A percentile compares a stretch with the other conserved stretches of the same genome.
phyloP scores from a whole-genome alignment of 1,140 invertebrate genomes.

The Drosophila kurseongensis region DNA sequence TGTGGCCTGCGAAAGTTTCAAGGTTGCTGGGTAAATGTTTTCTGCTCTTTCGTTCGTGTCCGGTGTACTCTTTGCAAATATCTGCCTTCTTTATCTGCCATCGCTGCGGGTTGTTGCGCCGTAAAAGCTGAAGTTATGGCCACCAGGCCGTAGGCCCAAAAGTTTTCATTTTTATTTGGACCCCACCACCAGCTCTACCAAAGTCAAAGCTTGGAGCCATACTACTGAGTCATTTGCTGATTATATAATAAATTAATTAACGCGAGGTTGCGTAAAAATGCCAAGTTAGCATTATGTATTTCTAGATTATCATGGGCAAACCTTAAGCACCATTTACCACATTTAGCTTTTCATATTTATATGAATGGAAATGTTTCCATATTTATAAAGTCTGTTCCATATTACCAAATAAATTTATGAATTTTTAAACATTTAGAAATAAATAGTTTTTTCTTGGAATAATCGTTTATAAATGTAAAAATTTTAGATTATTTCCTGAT shows the following conservation, averaged over 20 bases:
- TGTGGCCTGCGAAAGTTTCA: conserved; percentile 5
- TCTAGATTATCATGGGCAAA: neutral
- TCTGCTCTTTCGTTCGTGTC: neutral
- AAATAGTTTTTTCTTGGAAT: no score
- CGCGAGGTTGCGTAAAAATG: conserved; percentile 2
- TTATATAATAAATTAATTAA: conserved; percentile 42
- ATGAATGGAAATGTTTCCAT: no score
- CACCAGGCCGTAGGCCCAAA: conserved; percentile 51
- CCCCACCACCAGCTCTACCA: neutral
- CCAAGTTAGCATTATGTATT: neutral
- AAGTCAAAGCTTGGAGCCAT: conserved; percentile 8
- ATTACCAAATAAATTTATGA: no score
- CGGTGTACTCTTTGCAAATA: conserved; percentile 7
- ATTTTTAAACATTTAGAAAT: no score
- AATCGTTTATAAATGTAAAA: no score
- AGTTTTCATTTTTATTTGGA: conserved; percentile 56
- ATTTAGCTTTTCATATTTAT: no score
- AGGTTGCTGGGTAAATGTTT: conserved; percentile 6
- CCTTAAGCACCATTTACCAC: neutral
- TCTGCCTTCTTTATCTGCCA: conserved; percentile 53
- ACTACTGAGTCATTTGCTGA: conserved; percentile 10
- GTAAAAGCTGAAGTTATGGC: conserved; percentile 59
- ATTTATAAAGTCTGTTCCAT: no score
- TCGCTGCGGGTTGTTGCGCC: conserved; percentile 32
- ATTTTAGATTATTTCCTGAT: no score